These are phyloP conservation scores for Doryteuthis pealeii DNA, from an alignment of 1,140 invertebrate species.

Conservation along the genomic window DNA sequence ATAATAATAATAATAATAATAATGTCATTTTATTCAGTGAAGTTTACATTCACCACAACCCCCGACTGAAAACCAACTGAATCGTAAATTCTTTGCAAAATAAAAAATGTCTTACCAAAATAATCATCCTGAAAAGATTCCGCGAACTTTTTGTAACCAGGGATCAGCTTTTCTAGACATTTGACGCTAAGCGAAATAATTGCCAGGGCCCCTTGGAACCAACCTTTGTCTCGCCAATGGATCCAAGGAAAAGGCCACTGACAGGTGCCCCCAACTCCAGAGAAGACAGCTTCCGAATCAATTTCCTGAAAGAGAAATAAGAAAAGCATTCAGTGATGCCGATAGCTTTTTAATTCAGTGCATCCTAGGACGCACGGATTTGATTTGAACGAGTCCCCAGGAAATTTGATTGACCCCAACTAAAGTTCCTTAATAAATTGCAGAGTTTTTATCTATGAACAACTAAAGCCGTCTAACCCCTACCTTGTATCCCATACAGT, in stretches of 20 bases:
- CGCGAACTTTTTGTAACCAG: conserved; percentile 50
- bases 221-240: conserved; percentile 42
- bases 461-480: too few species aligned
- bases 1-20: not conserved
- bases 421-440: too few species aligned
- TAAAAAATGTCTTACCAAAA: conserved; percentile 34
- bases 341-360: too few species aligned
- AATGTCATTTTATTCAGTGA: conserved; percentile 63
- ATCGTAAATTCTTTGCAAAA: too few species aligned
- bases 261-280: conserved; percentile 47
- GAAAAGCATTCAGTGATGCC: too few species aligned
- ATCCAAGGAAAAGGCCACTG: conserved; percentile 49
- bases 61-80: too few species aligned
- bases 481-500: too few species aligned
- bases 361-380: too few species aligned
- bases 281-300: conserved; percentile 31
- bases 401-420: too few species aligned
- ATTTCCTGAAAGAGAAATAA: conserved; percentile 35
- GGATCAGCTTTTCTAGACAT: conserved; percentile 49
- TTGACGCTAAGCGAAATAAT: conserved; percentile 42
- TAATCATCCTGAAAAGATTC: conserved; percentile 46
- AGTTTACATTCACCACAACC: conserved; percentile 27
- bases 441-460: too few species aligned
- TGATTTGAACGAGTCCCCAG: too few species aligned
- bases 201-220: conserved; percentile 51